Evolutionary conservation across 2,797 vertebrate genomes (phyloP).

Genomic region (Cynodonichthys magdalenae): DNA sequence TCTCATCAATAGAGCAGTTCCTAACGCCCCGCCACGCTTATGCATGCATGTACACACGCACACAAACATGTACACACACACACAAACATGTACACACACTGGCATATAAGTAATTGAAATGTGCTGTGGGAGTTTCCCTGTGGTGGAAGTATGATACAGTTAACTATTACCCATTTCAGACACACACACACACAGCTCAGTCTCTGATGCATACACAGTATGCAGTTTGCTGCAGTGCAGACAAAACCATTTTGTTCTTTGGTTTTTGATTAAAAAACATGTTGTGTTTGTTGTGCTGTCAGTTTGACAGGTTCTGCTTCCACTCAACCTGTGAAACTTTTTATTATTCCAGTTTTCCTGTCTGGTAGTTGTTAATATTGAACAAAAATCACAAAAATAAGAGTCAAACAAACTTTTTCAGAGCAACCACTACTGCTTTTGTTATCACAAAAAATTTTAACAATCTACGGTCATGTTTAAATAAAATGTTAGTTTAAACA

Average conservation of each 20-base stretch:
- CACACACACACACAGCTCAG: slow-evolving; percentile 43
- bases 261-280: slow-evolving; percentile 24
- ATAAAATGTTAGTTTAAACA: too few species aligned
- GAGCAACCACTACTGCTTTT: too few species aligned
- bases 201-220: slow-evolving; percentile 50
- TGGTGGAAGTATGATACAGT: slow-evolving; percentile 61
- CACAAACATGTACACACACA: slow-evolving; percentile 25
- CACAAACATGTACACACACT: slow-evolving; percentile 24
- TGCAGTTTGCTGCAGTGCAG: slow-evolving; percentile 59
- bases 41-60: slow-evolving; percentile 58
- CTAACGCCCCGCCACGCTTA: slow-evolving; percentile 80
- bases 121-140: slow-evolving; percentile 63
- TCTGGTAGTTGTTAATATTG: too few species aligned
- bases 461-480: too few species aligned
- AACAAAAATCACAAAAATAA: too few species aligned
- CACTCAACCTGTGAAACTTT: slow-evolving; percentile 20
- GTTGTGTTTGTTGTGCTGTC: slow-evolving; percentile 13
- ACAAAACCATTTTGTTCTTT: slow-evolving; percentile 48
- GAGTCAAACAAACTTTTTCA: too few species aligned
- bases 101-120: slow-evolving; percentile 50
- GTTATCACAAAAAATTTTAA: too few species aligned
- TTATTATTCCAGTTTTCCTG: slow-evolving; percentile 8
- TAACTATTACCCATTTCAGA: slow-evolving; percentile 49
- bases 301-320: slow-evolving; percentile 17
- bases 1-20: slow-evolving; percentile 83